Evolutionary conservation across 2,797 vertebrate species (phyloP).

Genomic region (Urophycis tenuis): DNA sequence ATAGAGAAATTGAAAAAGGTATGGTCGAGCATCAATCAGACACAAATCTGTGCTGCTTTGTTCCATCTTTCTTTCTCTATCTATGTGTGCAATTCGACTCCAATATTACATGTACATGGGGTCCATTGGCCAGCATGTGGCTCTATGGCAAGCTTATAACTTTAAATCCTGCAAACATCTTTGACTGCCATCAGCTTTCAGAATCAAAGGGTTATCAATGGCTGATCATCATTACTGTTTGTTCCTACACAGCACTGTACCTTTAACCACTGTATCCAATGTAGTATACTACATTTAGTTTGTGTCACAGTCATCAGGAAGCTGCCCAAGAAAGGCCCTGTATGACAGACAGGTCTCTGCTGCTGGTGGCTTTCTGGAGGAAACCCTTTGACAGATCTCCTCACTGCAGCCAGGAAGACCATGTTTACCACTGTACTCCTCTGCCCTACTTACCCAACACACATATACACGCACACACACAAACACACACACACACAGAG

Average conservation of each 20-base stretch:
- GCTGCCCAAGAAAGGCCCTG: conserved; percentile 24
- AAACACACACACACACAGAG: no score
- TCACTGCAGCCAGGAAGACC: conserved; percentile 57
- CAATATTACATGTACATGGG: no score
- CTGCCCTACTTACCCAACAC: conserved; percentile 5
- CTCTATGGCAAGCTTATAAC: no score
- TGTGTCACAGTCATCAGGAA: conserved; percentile 48
- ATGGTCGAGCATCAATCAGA: no score
- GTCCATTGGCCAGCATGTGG: no score
- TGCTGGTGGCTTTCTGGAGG: conserved; percentile 61
- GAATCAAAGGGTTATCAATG: no score
- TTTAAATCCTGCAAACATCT: no score
- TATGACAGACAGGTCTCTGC: conserved; percentile 58
- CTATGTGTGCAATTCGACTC: no score
- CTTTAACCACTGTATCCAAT: background rate
- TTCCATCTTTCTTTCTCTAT: no score
- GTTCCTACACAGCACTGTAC: background rate
- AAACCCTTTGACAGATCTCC: conserved; percentile 73
- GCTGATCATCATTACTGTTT: background rate
- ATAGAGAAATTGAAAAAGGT: no score
- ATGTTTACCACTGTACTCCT: conserved; percentile 28
- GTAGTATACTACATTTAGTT: background rate
- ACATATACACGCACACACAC: background rate
- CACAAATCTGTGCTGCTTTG: no score
- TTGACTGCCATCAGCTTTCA: no score